Evolutionary conservation across 2,797 vertebrate species (phyloP).

Genomic region (Nyctibius grandis): DNA sequence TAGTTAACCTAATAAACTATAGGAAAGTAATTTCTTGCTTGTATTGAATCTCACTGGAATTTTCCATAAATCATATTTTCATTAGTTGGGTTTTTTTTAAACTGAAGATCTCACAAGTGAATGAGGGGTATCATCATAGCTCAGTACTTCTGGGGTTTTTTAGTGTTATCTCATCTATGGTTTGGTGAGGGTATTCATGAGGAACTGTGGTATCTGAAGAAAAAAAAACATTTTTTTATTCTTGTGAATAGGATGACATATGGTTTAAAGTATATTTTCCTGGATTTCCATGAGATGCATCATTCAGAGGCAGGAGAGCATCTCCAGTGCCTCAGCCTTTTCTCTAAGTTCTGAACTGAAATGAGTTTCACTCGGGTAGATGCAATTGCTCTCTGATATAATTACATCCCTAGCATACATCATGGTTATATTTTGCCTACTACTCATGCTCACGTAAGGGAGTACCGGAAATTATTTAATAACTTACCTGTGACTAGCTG

Average conservation of each 20-base stretch:
- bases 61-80: not conserved
- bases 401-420: not conserved
- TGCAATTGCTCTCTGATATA: not conserved
- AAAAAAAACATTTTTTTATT: not conserved
- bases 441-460: not conserved
- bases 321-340: not conserved
- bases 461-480: not conserved
- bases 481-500: not conserved
- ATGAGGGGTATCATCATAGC: not conserved
- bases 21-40: not conserved
- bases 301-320: not conserved
- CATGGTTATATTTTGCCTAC: not conserved
- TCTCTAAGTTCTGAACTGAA: not conserved
- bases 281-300: not conserved
- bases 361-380: not conserved
- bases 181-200: not conserved
- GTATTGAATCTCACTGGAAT: not conserved
- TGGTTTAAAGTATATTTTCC: not conserved
- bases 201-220: not conserved
- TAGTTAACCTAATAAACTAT: not conserved
- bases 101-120: not conserved
- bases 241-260: not conserved
- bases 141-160: not conserved
- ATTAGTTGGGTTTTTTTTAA: not conserved
- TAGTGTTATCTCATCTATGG: not conserved